phyloP scores from a whole-genome alignment of 1,140 invertebrate genomes.

The Temnothorax curvispinosus region DNA sequence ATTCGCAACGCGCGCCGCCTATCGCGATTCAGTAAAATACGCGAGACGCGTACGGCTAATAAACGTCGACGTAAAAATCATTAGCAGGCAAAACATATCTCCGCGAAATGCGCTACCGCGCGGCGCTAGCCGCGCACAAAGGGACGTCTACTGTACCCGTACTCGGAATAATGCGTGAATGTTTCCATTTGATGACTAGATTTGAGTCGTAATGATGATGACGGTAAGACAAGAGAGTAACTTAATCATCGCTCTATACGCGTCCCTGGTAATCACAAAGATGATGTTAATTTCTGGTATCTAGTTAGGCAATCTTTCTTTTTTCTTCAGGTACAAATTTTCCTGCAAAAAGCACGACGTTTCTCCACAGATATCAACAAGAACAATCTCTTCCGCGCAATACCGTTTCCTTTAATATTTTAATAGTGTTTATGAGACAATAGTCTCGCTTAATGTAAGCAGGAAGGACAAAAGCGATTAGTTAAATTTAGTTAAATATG shows the following conservation, averaged over 20 bases:
- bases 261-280: not conserved
- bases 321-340: constrained; percentile 5
- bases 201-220: constrained; percentile 62
- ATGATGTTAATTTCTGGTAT: constrained; percentile 53
- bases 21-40: constrained; percentile 37
- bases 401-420: not conserved
- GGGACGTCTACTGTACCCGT: not conserved
- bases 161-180: constrained; percentile 44
- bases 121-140: constrained; percentile 1
- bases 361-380: not conserved
- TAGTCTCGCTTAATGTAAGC: not conserved
- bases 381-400: not conserved
- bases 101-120: not conserved
- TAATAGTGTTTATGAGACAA: not conserved
- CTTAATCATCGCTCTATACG: constrained; percentile 31
- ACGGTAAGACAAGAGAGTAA: constrained; percentile 35
- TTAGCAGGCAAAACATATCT: constrained; percentile 39
- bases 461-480: not conserved
- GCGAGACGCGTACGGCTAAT: constrained; percentile 31
- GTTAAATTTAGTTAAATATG: not conserved
- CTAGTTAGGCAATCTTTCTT: constrained; percentile 10
- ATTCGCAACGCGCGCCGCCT: not conserved
- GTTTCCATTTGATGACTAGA: constrained; percentile 60
- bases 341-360: constrained; percentile 14
- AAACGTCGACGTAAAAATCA: constrained; percentile 50